Evolutionary conservation across 1,140 invertebrate species (phyloP), one percentile per base, ranked within the genome.

Genomic region (Oreohelix idahoensis): DNA sequence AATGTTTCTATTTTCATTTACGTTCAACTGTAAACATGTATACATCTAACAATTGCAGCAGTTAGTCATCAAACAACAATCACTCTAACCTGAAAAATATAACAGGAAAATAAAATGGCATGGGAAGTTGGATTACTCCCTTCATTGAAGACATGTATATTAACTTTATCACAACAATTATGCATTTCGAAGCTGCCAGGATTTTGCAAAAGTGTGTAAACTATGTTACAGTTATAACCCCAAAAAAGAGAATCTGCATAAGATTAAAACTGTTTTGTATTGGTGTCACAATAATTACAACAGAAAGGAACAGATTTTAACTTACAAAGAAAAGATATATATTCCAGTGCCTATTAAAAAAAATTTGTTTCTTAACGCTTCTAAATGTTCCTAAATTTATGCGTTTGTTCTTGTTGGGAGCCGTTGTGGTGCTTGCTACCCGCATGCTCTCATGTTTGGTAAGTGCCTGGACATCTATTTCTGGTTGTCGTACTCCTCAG

Each of bases 401-500:
- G 53, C n/a, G n/a, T n/a, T n/a, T n/a, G n/a, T n/a, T n/a, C n/a
- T n/a, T n/a, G n/a, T n/a, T 58, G 5, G 53, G 4, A 4, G 53
- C 15, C 15, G 10, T 20, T 5, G 17, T 58, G 53, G 4, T 58
- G 53, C 53, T 45, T 8, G 42, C 15, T 5, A 45, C 42, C 15
- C 15, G 5, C 42, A 45, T 45, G 42, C 5, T 45, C 42, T 45
- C 15, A 15, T 45, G 5, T 15, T 45, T 45, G 42, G 42, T 15
- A 45, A 45, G 42, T 45, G 26, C 20, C 36, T 39, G 38, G 13
- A 77, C 20, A 23, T 84, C 26, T 58, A 79, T 74, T 83, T 71
- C 39, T 82, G 69, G 8, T 63, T 63, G 29, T 84, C 85, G 39
- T 84, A 86, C 49, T 86, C 45, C 53, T 92, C 90, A 20, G 88